Evolutionary conservation across 2,888 invertebrate genomes (phyloP), one percentile per base, ranked within the genome.

Genomic region (Caenorhabditis virilis): DNA sequence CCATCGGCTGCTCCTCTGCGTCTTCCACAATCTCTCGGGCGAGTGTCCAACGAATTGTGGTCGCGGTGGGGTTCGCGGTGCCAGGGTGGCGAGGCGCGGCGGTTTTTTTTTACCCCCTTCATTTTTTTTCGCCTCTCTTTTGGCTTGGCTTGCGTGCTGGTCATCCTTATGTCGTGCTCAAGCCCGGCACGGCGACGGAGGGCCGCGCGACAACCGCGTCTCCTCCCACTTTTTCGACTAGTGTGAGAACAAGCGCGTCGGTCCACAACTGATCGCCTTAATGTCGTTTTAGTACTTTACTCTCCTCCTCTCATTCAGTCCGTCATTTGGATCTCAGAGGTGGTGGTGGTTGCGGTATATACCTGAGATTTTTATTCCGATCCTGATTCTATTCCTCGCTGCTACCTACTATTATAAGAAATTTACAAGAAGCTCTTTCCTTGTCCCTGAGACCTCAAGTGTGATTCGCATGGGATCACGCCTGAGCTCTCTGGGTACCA

Each of bases 381-480:
- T n/a, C n/a, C n/a, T n/a, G n/a, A n/a, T n/a, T n/a, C n/a, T n/a
- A n/a, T n/a, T n/a, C n/a, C n/a, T n/a, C n/a, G n/a, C n/a, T n/a
- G n/a, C 30, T 13, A 30, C 13, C 30, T 30, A 30, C n/a, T n/a
- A n/a, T n/a, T n/a, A n/a, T n/a, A n/a, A n/a, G n/a, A n/a, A n/a
- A n/a, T n/a, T n/a, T n/a, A n/a, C n/a, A n/a, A n/a, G n/a, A n/a
- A 15, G 27, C 27, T 15, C 18, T 35, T 47, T 22, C 66, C 65
- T 66, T 62, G 18, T 72, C 72, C 72, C 72, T 72, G 72, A 72
- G 72, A 72, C 72, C 72, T 72, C 69, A 68, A 63, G 65, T 65
- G 65, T 60, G 65, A 65, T 50, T 25, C 18, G 20, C 20, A 26
- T 51, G 47, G 52, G 33, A 54, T 60, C 60, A 60, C 59, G 36